Base-by-base conservation (phyloP, 2,888 invertebrate genomes). In the Molorchus minor region DNA sequence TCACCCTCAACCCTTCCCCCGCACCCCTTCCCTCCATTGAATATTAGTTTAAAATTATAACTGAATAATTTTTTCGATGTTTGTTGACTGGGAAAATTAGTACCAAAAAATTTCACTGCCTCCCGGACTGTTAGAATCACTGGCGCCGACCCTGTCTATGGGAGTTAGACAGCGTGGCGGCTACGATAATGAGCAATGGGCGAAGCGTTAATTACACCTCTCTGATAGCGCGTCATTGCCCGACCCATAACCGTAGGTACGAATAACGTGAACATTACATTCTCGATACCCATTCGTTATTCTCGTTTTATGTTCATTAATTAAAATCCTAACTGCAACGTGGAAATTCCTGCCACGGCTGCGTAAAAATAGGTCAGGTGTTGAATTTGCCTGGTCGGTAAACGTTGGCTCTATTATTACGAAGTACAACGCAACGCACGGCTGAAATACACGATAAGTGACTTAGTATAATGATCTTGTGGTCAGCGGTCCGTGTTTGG, bases 151-250 rank as follows among this genome's bases (percentile, higher is more conserved):
- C 29, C 49, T 49, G 49, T 12, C 4, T 12, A 12, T 36, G 21
- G n/a, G 29, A 41, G 40, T 47, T 46, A 68, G 68, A 66, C 68
- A 56, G 68, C 68, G 65, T 68, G 64, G 68, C 63, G 67, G 57
- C 67, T 58, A 52, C 38, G 45, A 52, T 65, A 65, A 65, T 68
- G 58, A 65, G 58, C 47, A 61, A 61, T 63, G 61, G 62, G 51
- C 62, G 45, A 60, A 62, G 61, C 61, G 63, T 49, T 65, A 67
- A 67, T 67, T 65, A 61, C 58, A 61, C 54, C 46, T 38, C 43
- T 21, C 36, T 61, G 58, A 56, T 64, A 58, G 55, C 61, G 59
- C 58, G 47, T 58, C 56, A 65, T 43, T 58, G 56, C 56, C 51
- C 25, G 46, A n/a, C 46, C 40, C 55, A 47, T 47, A 46, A 46